Evolutionary conservation across 1,140 invertebrate species (phyloP).

Genomic region (Andricus grossulariae): DNA sequence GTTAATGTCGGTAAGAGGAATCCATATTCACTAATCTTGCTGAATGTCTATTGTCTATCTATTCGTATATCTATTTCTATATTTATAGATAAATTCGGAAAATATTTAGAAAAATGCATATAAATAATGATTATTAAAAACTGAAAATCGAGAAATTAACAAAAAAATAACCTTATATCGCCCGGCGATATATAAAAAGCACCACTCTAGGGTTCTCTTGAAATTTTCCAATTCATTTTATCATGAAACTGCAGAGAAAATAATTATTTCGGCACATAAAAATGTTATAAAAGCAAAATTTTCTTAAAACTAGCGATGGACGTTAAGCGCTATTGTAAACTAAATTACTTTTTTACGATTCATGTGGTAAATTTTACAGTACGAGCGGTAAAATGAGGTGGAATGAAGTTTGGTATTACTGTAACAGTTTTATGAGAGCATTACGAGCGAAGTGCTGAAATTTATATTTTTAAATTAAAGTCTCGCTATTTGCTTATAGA

Average conservation of each 20-base stretch:
- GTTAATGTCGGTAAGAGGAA: too few relatives aligned
- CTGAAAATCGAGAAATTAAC: too few relatives aligned
- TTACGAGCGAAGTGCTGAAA: slow-evolving; percentile 1
- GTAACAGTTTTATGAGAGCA: slow-evolving; percentile 10
- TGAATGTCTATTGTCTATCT: too few relatives aligned
- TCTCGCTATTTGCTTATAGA: background rate
- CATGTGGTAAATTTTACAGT: slow-evolving; percentile 17
- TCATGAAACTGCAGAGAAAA: background rate
- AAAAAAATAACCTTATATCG: too few relatives aligned
- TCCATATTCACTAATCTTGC: too few relatives aligned
- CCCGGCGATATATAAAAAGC: too few relatives aligned
- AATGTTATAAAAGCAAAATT: background rate
- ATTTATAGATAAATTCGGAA: too few relatives aligned
- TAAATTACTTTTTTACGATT: slow-evolving; percentile 25
- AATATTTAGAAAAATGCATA: too few relatives aligned
- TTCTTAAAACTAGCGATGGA: background rate
- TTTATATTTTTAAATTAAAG: background rate
- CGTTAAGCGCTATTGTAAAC: slow-evolving; percentile 4
- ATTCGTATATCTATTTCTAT: too few relatives aligned
- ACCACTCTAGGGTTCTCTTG: too few relatives aligned
- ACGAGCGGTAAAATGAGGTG: slow-evolving; percentile 9
- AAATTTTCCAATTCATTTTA: too few relatives aligned
- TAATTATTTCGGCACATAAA: slow-evolving; percentile 1
- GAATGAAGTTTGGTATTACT: background rate
- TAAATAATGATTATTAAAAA: too few relatives aligned